phyloP scores from a whole-genome alignment of 2,888 invertebrate species.

The Lasioglossum calceatum region DNA sequence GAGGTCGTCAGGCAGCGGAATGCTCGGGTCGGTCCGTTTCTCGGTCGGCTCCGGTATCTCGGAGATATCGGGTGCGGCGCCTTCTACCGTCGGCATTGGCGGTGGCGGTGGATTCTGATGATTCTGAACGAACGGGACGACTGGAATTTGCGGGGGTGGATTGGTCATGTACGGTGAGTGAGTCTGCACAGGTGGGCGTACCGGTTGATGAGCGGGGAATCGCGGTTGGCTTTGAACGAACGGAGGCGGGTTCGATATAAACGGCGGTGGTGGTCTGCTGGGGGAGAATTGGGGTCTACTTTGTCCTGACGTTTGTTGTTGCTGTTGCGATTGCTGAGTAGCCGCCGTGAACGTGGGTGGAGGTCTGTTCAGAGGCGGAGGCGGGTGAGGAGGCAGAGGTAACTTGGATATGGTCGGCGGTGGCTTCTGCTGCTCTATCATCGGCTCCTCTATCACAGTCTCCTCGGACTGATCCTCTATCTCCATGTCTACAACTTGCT shows the following conservation, averaged over 20 bases:
- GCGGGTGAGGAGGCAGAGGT: constrained; percentile 67
- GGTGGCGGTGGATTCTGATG: constrained; percentile 71
- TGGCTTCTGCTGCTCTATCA: constrained; percentile 70
- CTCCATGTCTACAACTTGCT: constrained; percentile 83
- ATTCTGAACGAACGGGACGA: constrained; percentile 56
- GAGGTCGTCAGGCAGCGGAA: constrained; percentile 87
- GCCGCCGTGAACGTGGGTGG: constrained; percentile 72
- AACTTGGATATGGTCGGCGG: constrained; percentile 59
- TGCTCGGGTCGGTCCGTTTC: constrained; percentile 84
- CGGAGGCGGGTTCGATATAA: constrained; percentile 75
- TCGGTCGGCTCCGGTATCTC: constrained; percentile 84
- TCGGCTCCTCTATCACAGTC: constrained; percentile 79
- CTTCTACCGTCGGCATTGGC: constrained; percentile 62
- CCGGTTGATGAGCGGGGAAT: constrained; percentile 61
- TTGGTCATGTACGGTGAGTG: constrained; percentile 66
- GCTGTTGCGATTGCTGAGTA: constrained; percentile 47
- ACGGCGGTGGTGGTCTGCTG: constrained; percentile 77
- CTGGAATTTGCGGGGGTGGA: constrained; percentile 67
- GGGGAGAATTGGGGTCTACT: constrained; percentile 74
- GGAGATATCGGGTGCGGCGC: constrained; percentile 76
- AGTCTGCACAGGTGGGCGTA: constrained; percentile 68
- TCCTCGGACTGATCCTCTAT: constrained; percentile 82
- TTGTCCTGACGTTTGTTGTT: constrained; percentile 32
- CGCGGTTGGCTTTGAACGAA: constrained; percentile 73
- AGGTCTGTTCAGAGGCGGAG: constrained; percentile 70